Evolutionary conservation across 1,140 invertebrate species (phyloP), one percentile per base, ranked within the genome.

Genomic region (Zaprionus kolodkinae): DNA sequence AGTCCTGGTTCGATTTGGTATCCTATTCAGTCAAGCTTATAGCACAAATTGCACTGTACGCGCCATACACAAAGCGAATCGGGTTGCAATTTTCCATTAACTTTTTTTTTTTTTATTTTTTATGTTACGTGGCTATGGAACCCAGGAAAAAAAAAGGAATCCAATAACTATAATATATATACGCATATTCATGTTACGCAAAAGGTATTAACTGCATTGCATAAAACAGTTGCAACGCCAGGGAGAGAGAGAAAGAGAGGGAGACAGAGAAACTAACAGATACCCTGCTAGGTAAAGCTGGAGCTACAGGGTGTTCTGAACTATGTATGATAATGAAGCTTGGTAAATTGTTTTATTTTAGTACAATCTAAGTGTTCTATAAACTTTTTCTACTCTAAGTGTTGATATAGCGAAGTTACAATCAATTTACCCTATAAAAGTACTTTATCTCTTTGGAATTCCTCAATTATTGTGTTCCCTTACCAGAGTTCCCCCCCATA

Each of bases 101-200:
- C 9, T 56, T 57, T 66, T 9, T 56, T 57, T 57, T 59, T 54
- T 6, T 30, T 56, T 57, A 57, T 9, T 56, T 57, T 57, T 59
- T 54, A 13, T 30, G 27, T 2, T 4, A 17, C 13, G n/a, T 1
- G 5, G 5, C 6, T 1, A 15, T 15, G 13, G 12, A 15, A 43
- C 7, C 7, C 6, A 36, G 10, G 7, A 43, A 6, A 43, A 43
- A 43, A 55, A 30, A 52, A 45, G 69, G 68, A 78, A 63, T 50
- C 66, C 65, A 63, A 80, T 80, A 80, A 75, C 79, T 79, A 80
- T 70, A 78, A 80, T 79, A 63, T 75, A 80, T 79, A 63, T 75
- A 79, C 65, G 67, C 76, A 66, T 71, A 75, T 69, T 72, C 30
- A 63, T 59, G 72, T 70, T n/a, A 57, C 38, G 2, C 21, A 48